Evolutionary conservation across 2,113 vertebrate genomes (phyloP).

Genomic region (Microcebus murinus): DNA sequence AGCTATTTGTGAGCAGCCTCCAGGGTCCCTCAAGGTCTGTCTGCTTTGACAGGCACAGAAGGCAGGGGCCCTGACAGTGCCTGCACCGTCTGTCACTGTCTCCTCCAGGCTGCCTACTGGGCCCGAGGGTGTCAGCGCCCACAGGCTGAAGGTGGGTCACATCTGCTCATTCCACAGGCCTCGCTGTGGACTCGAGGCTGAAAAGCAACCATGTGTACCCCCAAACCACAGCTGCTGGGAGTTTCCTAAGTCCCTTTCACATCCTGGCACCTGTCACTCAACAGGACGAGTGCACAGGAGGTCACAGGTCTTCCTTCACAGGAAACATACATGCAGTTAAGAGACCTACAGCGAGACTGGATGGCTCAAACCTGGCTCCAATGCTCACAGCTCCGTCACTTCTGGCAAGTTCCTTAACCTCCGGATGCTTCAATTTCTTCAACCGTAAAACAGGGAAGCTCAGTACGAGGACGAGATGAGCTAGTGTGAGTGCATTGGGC

Average conservation of each 20-base stretch:
- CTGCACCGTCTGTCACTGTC: neutral
- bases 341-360: neutral
- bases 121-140: fast-evolving
- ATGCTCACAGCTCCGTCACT: neutral
- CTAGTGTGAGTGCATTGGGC: neutral
- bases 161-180: neutral
- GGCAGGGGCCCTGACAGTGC: neutral
- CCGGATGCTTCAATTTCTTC: neutral
- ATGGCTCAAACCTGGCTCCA: neutral
- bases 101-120: neutral
- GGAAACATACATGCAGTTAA: neutral
- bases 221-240: neutral
- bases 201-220: neutral
- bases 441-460: neutral
- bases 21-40: neutral
- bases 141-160: neutral
- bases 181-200: neutral
- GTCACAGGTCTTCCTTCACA: neutral
- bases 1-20: neutral
- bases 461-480: neutral
- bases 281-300: too few species aligned
- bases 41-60: neutral
- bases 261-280: neutral
- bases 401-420: neutral
- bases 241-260: neutral